phyloP scores from a whole-genome alignment of 2,888 invertebrate genomes.

The Pristionchus maxplancki region DNA sequence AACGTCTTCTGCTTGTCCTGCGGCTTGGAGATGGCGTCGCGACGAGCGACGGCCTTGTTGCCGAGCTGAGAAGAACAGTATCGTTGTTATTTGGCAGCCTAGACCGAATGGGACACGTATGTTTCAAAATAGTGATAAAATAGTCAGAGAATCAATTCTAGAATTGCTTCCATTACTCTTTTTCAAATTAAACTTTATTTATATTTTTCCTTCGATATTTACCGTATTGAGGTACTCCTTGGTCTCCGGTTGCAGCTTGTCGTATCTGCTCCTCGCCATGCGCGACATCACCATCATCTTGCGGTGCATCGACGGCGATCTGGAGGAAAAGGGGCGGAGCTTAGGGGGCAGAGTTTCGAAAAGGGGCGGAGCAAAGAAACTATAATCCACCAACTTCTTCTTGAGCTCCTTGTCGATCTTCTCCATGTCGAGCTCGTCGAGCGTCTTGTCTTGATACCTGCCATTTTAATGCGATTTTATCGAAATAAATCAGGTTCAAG shows the following conservation, averaged over 20 bases:
- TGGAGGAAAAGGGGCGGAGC: background rate
- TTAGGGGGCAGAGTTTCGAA: background rate
- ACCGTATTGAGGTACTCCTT: slow-evolving; percentile 25
- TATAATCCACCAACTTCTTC: background rate
- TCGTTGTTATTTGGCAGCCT: background rate
- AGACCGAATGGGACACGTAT: background rate
- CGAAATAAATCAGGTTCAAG: background rate
- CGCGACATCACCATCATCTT: slow-evolving; percentile 5
- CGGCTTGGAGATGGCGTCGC: slow-evolving; percentile 1
- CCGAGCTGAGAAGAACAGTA: slow-evolving; percentile 13
- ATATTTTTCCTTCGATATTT: background rate
- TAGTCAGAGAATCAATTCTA: too few relatives aligned
- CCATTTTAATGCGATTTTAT: background rate
- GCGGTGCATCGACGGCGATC: slow-evolving; percentile 40
- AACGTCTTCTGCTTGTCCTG: slow-evolving; percentile 7
- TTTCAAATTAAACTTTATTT: background rate
- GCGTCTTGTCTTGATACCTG: background rate
- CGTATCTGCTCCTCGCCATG: slow-evolving; percentile 6
- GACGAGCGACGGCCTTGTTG: slow-evolving; percentile 23
- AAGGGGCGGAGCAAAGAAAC: background rate
- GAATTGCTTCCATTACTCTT: background rate
- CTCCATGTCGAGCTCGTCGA: slow-evolving; percentile 23
- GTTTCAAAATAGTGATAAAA: background rate
- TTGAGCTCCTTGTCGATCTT: slow-evolving; percentile 24
- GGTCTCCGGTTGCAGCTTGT: slow-evolving; percentile 29